Percentiles rank a stretch among this genome's conserved stretches.
Evolutionary conservation across 2,113 vertebrate species (phyloP).

Genomic region (Ranitomeya imitator): DNA sequence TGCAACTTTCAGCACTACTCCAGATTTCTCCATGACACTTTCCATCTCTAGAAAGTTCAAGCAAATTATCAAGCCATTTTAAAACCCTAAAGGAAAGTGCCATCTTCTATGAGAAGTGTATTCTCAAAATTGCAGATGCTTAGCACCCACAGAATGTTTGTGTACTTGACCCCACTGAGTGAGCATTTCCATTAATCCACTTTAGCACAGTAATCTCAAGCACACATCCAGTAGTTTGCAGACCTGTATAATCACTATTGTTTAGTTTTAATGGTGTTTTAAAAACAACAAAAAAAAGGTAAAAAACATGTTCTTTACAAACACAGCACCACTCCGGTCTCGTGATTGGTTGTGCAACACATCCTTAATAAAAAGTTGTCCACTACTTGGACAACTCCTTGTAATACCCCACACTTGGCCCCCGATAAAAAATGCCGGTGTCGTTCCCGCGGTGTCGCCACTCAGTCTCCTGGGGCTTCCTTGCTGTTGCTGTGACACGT

Average conservation of each 20-base stretch:
- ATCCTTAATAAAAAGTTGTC: too few relatives aligned
- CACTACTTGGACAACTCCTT: too few relatives aligned
- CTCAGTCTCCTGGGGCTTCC: too few relatives aligned
- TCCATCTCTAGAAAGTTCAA: constrained; percentile 1
- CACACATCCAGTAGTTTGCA: not conserved
- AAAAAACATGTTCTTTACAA: too few relatives aligned
- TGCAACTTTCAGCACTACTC: not conserved
- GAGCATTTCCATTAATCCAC: constrained; percentile 23
- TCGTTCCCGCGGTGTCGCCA: too few relatives aligned
- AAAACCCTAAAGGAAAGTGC: not conserved
- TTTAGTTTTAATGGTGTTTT: too few relatives aligned
- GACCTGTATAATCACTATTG: not conserved
- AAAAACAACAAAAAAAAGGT: too few relatives aligned
- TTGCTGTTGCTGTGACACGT: too few relatives aligned
- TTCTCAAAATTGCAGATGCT: constrained; percentile 23
- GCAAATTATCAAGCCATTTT: constrained; percentile 25
- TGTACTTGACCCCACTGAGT: constrained; percentile 11
- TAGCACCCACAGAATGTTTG: constrained; percentile 8
- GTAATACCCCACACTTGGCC: too few relatives aligned
- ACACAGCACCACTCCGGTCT: too few relatives aligned
- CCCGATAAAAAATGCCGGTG: too few relatives aligned
- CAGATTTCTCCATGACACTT: constrained; percentile 1
- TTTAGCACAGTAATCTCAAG: not conserved
- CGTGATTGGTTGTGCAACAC: too few relatives aligned
- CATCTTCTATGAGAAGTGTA: constrained; percentile 14